Conservation (phyloP, 1,140 invertebrate species). For the Adoxophyes honmai region DNA sequence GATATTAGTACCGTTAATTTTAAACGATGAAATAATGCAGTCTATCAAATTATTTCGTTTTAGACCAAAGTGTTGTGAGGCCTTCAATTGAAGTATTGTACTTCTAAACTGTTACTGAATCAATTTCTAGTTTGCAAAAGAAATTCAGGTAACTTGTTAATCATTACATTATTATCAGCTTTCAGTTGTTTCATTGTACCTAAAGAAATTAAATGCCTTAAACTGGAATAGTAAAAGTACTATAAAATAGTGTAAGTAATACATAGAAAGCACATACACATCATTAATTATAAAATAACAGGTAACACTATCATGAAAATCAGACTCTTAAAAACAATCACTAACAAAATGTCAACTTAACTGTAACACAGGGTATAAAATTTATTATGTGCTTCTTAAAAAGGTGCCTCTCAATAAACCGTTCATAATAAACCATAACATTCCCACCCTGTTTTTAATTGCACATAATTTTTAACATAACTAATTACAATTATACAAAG, state of each 20-base stretch:
- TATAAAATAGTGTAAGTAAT: constrained; percentile 17
- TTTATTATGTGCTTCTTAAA: constrained; percentile 45
- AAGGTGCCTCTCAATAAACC: constrained; percentile 35
- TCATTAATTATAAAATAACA: constrained; percentile 34
- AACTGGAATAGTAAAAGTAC: constrained; percentile 22
- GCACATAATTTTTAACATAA: constrained; percentile 25
- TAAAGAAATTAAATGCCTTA: constrained; percentile 28
- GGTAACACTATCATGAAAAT: constrained; percentile 48
- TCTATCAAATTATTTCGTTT: background rate
- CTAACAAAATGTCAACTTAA: constrained; percentile 49
- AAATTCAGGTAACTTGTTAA: constrained; percentile 63
- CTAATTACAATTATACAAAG: constrained; percentile 10
- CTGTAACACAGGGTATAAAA: constrained; percentile 43
- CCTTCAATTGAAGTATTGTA: background rate
- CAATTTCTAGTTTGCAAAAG: constrained; percentile 37
- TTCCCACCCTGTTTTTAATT: constrained; percentile 28
- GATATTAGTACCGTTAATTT: constrained; percentile 16
- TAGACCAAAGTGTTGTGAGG: background rate
- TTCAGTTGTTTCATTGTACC: background rate
- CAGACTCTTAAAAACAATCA: constrained; percentile 50
- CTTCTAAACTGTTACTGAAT: too few species aligned
- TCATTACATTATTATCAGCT: background rate
- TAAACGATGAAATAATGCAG: background rate
- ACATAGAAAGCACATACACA: constrained; percentile 23
- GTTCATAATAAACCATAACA: constrained; percentile 24